Percentiles rank a stretch among this genome's conserved stretches.
Evolutionary conservation across 2,113 vertebrate genomes (phyloP).

Genomic region (Onychostoma macrolepis): DNA sequence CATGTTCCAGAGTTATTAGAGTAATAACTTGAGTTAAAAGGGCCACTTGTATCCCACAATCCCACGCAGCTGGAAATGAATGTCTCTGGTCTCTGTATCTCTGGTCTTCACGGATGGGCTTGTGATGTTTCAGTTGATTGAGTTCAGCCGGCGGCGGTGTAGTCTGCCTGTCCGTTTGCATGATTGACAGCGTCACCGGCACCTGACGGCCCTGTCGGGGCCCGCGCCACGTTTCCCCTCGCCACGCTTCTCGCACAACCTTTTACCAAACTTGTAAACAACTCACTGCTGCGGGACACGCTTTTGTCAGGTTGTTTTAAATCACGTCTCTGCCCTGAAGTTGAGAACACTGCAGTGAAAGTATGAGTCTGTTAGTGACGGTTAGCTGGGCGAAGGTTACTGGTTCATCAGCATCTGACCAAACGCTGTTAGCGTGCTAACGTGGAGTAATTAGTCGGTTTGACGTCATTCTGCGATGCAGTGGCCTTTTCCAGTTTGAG

Average conservation of each 20-base stretch:
- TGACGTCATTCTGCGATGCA: background rate
- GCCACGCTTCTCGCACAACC: conserved; percentile 6
- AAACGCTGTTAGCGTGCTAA: background rate
- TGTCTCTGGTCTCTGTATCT: background rate
- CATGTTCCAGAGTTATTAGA: background rate
- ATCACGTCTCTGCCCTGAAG: conserved; percentile 26
- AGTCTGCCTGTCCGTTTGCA: background rate
- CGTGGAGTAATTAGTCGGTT: background rate
- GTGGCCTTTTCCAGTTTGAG: background rate
- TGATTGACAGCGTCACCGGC: conserved; percentile 32
- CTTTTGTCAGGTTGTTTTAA: conserved; percentile 38
- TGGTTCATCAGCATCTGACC: background rate
- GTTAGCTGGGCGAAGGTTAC: background rate
- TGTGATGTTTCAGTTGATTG: conserved; percentile 42
- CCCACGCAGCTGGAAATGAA: background rate
- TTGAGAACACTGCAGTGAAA: background rate
- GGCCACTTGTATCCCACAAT: background rate
- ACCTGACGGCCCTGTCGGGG: background rate
- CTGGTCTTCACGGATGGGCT: background rate
- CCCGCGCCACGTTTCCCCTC: background rate
- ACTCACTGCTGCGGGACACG: conserved; percentile 4
- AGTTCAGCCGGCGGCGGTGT: conserved; percentile 25
- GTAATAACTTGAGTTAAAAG: conserved; percentile 7
- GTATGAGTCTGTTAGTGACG: conserved; percentile 1
- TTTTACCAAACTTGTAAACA: conserved; percentile 25